Evolutionary conservation across 1,140 invertebrate genomes (phyloP).

Genomic region (Orchesella cincta): DNA sequence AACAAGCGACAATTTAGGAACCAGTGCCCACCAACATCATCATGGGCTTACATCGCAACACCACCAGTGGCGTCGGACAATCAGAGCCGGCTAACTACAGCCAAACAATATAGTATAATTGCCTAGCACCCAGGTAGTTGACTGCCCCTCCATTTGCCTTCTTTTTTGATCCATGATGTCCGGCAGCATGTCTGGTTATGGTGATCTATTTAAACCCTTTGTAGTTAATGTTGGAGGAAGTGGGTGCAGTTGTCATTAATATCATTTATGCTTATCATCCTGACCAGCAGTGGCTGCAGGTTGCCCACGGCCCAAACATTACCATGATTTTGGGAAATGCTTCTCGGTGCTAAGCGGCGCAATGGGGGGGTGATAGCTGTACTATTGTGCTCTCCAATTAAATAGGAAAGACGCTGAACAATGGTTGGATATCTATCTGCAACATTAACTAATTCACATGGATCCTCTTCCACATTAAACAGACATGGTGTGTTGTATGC

Average conservation of each 20-base stretch:
- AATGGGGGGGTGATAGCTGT: conserved; percentile 74
- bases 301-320: conserved; percentile 49
- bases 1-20: too few relatives aligned
- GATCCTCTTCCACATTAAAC: conserved; percentile 76
- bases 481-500: conserved; percentile 70
- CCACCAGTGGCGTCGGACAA: too few relatives aligned
- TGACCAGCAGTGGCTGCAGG: not conserved
- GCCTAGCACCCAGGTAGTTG: conserved; percentile 2
- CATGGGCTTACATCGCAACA: too few relatives aligned
- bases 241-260: not conserved
- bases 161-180: not conserved
- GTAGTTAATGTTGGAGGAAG: not conserved
- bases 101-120: too few relatives aligned
- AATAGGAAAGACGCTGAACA: conserved; percentile 61
- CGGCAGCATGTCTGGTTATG: not conserved
- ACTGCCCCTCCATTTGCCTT: not conserved
- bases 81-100: too few relatives aligned
- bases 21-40: too few relatives aligned
- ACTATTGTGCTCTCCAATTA: conserved; percentile 64
- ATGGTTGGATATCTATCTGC: conserved; percentile 65
- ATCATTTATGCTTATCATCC: not conserved
- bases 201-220: not conserved
- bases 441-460: conserved; percentile 75
- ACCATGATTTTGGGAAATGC: conserved; percentile 61
- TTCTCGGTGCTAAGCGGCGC: conserved; percentile 66